These are phyloP conservation scores for Pachyrhynchus sulphureomaculatus DNA, from an alignment of 1,140 invertebrate genomes.

Conservation along the genomic window DNA sequence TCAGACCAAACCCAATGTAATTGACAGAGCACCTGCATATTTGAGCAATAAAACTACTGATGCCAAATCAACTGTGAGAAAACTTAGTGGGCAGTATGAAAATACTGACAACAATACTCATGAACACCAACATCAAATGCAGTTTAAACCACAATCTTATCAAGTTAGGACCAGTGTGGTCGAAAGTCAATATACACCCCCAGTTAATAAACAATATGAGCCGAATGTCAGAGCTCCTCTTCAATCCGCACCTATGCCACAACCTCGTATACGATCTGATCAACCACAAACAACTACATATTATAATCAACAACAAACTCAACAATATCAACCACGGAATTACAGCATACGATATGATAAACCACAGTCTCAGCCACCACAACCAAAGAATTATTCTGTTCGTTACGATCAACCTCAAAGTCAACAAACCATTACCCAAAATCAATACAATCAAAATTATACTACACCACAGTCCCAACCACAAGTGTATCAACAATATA, in stretches of 20 bases:
- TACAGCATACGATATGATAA: slow-evolving; percentile 18
- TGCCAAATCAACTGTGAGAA: slow-evolving; percentile 36
- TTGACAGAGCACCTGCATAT: slow-evolving; percentile 9
- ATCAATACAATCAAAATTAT: neutral
- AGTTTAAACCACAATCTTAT: slow-evolving; percentile 4
- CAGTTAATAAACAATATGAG: slow-evolving; percentile 13
- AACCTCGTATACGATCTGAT: slow-evolving; percentile 10
- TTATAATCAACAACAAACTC: neutral
- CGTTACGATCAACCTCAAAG: neutral
- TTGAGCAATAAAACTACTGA: slow-evolving; percentile 26
- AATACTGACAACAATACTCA: slow-evolving; percentile 29
- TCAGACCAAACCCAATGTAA: neutral
- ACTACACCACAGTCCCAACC: neutral
- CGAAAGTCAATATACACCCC: slow-evolving; percentile 22
- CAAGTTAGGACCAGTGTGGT: slow-evolving; percentile 26
- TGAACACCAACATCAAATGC: slow-evolving; percentile 17
- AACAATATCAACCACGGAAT: slow-evolving; percentile 22
- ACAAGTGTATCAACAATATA: neutral
- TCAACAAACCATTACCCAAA: neutral
- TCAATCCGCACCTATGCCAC: neutral
- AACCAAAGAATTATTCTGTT: slow-evolving; percentile 6
- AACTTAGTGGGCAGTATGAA: slow-evolving; percentile 49
- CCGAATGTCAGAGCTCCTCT: slow-evolving; percentile 2
- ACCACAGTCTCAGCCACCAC: neutral
- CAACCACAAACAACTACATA: slow-evolving; percentile 6